phyloP scores from a whole-genome alignment of 2,888 invertebrate species.

The Spodoptera picta region DNA sequence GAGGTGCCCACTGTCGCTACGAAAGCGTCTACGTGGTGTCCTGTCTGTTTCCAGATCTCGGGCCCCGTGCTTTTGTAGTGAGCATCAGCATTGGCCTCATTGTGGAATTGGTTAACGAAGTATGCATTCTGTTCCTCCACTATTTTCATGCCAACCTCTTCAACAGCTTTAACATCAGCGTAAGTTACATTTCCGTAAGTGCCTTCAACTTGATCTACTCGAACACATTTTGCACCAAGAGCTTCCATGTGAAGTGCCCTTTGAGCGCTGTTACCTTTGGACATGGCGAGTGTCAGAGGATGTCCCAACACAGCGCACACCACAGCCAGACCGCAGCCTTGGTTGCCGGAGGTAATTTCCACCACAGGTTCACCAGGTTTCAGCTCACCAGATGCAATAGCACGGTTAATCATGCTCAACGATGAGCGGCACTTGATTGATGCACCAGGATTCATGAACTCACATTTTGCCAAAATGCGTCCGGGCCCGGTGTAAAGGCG shows the following conservation, averaged over 20 bases:
- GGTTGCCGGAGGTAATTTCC: slow-evolving; percentile 84
- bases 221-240: slow-evolving; percentile 79
- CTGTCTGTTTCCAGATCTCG: slow-evolving; percentile 84
- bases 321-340: slow-evolving; percentile 83
- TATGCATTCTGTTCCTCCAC: slow-evolving; percentile 75
- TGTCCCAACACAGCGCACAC: slow-evolving; percentile 82
- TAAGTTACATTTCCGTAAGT: slow-evolving; percentile 82
- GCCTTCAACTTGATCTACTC: slow-evolving; percentile 83
- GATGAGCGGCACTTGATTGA: slow-evolving; percentile 84
- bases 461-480: slow-evolving; percentile 82
- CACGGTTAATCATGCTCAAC: slow-evolving; percentile 77
- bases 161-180: slow-evolving; percentile 78
- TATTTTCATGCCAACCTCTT: slow-evolving; percentile 72
- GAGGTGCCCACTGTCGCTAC: slow-evolving; percentile 82
- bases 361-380: slow-evolving; percentile 76
- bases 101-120: slow-evolving; percentile 82
- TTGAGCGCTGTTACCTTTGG: slow-evolving; percentile 81
- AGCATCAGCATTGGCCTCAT: slow-evolving; percentile 71
- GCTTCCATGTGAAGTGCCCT: slow-evolving; percentile 85
- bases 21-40: slow-evolving; percentile 80
- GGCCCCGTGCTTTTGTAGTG: slow-evolving; percentile 83
- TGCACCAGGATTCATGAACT: slow-evolving; percentile 85
- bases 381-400: slow-evolving; percentile 70
- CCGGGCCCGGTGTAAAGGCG: slow-evolving; percentile 80
- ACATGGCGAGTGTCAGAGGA: slow-evolving; percentile 82